Conservation (phyloP, 2,797 vertebrate species). For the Phoxinus dragarum region DNA sequence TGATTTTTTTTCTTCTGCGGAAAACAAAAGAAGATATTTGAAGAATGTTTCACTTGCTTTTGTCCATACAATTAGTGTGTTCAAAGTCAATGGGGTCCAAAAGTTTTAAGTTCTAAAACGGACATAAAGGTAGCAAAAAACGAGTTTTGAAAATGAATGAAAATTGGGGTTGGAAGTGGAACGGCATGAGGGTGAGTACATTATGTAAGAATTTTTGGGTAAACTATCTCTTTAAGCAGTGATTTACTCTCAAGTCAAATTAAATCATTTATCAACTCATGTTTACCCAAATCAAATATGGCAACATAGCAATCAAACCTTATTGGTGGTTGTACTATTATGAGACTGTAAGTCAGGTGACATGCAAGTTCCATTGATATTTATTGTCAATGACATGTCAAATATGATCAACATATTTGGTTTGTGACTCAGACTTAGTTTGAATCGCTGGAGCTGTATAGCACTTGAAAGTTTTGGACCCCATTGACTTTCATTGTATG, state of each 20-base stretch:
- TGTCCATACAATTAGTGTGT: background rate
- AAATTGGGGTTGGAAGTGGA: background rate
- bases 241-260: background rate
- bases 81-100: background rate
- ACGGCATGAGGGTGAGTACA: background rate
- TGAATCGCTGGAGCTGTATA: background rate
- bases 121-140: background rate
- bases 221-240: background rate
- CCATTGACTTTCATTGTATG: background rate
- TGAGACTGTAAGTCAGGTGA: background rate
- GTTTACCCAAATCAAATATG: background rate
- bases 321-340: background rate
- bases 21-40: background rate
- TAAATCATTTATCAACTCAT: conserved; percentile 5
- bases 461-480: background rate
- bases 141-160: background rate
- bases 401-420: background rate
- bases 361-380: background rate
- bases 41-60: conserved; percentile 15
- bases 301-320: background rate
- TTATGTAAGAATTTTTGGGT: background rate
- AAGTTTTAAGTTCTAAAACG: background rate
- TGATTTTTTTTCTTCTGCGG: background rate
- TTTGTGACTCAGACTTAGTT: background rate
- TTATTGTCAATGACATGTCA: background rate